Evolutionary conservation across 2,113 vertebrate species (phyloP).

Genomic region (Bagarius yarrelli): DNA sequence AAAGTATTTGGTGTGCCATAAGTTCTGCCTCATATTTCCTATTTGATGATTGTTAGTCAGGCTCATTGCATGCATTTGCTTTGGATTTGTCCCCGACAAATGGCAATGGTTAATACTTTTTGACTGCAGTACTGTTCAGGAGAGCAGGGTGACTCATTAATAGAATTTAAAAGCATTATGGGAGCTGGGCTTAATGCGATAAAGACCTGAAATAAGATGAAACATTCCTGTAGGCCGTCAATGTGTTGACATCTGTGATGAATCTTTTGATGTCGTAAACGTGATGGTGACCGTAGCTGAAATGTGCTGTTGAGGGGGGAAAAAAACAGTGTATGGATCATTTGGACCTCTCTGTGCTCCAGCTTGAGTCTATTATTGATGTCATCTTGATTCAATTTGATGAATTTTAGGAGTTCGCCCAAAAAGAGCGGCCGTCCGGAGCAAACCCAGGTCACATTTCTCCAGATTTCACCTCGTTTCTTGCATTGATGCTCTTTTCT

Average conservation of each 20-base stretch:
- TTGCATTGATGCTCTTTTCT: constrained; percentile 27
- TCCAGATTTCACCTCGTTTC: constrained; percentile 49
- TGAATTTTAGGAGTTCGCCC: constrained; percentile 54
- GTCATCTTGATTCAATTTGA: constrained; percentile 60
- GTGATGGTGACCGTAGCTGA: constrained; percentile 47
- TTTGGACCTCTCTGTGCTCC: constrained; percentile 45
- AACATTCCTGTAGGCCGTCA: constrained; percentile 44
- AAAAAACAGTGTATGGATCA: constrained; percentile 52
- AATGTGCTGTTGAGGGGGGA: constrained; percentile 45
- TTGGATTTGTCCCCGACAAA: constrained; percentile 21
- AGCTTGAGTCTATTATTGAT: constrained; percentile 58
- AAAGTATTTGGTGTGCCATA: constrained; percentile 20
- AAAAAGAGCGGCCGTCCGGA: constrained; percentile 53
- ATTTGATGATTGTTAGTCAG: constrained; percentile 1
- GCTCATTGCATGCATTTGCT: constrained; percentile 11
- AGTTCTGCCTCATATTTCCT: background rate
- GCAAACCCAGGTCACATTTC: constrained; percentile 51
- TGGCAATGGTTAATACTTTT: constrained; percentile 40
- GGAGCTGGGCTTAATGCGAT: constrained; percentile 44
- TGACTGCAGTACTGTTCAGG: constrained; percentile 23
- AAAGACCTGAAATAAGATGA: constrained; percentile 52
- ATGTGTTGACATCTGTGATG: constrained; percentile 57
- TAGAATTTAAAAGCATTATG: constrained; percentile 44
- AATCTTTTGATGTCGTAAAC: constrained; percentile 53
- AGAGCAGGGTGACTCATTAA: constrained; percentile 46